phyloP scores from a whole-genome alignment of 2,888 invertebrate genomes.

The Stenoptilia bipunctidactyla region DNA sequence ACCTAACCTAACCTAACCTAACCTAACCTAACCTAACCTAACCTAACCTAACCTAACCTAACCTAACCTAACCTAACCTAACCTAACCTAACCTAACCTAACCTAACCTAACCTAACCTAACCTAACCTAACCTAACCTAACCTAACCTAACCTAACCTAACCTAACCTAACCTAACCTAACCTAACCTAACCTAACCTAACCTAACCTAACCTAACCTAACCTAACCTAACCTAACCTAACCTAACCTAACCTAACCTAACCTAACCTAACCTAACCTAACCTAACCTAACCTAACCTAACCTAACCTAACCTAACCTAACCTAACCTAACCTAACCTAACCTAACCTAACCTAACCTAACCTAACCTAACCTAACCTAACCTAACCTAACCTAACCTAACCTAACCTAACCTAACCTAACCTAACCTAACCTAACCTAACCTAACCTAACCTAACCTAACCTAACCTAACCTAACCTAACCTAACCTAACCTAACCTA shows the following conservation, averaged over 20 bases:
- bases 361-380: constrained; percentile 5
- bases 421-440: constrained; percentile 5
- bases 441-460: constrained; percentile 5
- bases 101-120: constrained; percentile 8
- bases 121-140: constrained; percentile 8
- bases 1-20: constrained; percentile 7
- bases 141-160: constrained; percentile 8
- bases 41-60: constrained; percentile 7
- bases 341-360: constrained; percentile 5
- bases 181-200: constrained; percentile 7
- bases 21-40: constrained; percentile 7
- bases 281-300: constrained; percentile 7
- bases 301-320: constrained; percentile 7
- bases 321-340: constrained; percentile 5
- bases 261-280: constrained; percentile 7
- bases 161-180: constrained; percentile 8
- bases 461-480: constrained; percentile 5
- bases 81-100: constrained; percentile 7
- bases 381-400: constrained; percentile 5
- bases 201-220: constrained; percentile 7
- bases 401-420: constrained; percentile 5
- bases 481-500: constrained; percentile 5
- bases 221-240: constrained; percentile 7
- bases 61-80: constrained; percentile 7
- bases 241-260: constrained; percentile 7